These are phyloP conservation scores for Chrysochloris asiatica DNA, from an alignment of 2,113 vertebrate genomes.

Conservation along the genomic window DNA sequence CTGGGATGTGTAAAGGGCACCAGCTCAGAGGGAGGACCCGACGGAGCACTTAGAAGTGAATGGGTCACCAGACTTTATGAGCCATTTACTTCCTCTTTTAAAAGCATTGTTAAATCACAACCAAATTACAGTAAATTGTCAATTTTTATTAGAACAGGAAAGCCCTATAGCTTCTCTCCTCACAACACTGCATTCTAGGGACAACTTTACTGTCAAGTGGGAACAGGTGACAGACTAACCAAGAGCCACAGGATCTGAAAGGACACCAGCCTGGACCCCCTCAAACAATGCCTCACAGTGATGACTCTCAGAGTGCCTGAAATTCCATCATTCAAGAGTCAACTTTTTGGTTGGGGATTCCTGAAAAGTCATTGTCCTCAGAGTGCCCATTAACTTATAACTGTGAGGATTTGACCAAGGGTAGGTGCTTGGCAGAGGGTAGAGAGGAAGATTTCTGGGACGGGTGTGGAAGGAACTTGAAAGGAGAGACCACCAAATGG, in stretches of 20 bases:
- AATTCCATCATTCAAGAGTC: background rate
- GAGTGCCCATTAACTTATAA: no score
- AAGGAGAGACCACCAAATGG: background rate
- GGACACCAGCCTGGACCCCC: background rate
- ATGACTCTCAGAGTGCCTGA: background rate
- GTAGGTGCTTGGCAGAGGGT: background rate
- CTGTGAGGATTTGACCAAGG: background rate
- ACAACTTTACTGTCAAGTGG: background rate
- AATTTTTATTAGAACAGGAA: conserved; percentile 66
- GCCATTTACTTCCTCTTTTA: conserved; percentile 71
- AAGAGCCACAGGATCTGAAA: background rate
- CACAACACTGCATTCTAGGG: conserved; percentile 35
- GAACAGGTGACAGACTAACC: conserved; percentile 31
- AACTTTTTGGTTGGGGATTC: background rate
- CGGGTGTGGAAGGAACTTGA: background rate
- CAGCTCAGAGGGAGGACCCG: background rate
- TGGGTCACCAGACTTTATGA: conserved; percentile 69
- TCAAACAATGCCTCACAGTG: background rate
- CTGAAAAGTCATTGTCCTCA: background rate
- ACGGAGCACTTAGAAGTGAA: conserved; percentile 23
- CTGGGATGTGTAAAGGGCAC: background rate
- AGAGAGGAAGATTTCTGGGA: background rate
- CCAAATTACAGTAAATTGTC: conserved; percentile 71
- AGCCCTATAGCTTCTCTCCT: conserved; percentile 16
- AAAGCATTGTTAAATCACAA: conserved; percentile 76